Evolutionary conservation across 2,113 vertebrate species (phyloP).

Genomic region (Bostrychus sinensis): DNA sequence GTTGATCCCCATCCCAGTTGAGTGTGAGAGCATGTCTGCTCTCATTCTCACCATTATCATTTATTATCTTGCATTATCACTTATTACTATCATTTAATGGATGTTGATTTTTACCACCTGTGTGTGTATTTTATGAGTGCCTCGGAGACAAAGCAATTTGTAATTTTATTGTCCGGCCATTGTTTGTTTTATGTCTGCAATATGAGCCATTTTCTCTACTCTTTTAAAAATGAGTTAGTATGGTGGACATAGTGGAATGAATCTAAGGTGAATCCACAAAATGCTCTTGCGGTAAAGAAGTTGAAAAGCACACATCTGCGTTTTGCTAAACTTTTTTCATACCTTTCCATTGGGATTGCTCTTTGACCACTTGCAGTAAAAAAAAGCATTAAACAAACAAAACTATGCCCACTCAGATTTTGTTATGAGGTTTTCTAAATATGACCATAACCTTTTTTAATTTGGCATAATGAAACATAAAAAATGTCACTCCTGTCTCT

Average conservation of each 20-base stretch:
- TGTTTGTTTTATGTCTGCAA: constrained; percentile 6
- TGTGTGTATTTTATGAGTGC: constrained; percentile 2
- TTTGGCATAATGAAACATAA: background rate
- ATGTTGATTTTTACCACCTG: constrained; percentile 7
- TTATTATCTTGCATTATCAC: constrained; percentile 7
- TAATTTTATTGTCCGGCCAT: constrained; percentile 2
- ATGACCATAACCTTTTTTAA: background rate
- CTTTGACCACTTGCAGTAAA: background rate
- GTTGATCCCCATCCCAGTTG: background rate
- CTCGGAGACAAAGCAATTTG: background rate
- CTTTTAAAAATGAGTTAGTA: background rate
- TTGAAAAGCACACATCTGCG: too few species aligned
- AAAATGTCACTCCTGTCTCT: background rate
- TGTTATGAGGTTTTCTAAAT: too few species aligned
- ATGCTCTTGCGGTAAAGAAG: background rate
- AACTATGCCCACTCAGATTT: too few species aligned
- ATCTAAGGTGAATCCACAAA: background rate
- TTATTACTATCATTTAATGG: constrained; percentile 13
- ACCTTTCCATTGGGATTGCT: background rate
- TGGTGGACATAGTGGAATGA: background rate
- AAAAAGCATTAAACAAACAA: background rate
- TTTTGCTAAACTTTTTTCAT: too few species aligned
- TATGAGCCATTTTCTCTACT: background rate
- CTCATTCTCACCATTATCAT: constrained; percentile 6
- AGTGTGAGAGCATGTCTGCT: background rate